phyloP scores from a whole-genome alignment of 2,113 vertebrate species.

The Zingel zingel region DNA sequence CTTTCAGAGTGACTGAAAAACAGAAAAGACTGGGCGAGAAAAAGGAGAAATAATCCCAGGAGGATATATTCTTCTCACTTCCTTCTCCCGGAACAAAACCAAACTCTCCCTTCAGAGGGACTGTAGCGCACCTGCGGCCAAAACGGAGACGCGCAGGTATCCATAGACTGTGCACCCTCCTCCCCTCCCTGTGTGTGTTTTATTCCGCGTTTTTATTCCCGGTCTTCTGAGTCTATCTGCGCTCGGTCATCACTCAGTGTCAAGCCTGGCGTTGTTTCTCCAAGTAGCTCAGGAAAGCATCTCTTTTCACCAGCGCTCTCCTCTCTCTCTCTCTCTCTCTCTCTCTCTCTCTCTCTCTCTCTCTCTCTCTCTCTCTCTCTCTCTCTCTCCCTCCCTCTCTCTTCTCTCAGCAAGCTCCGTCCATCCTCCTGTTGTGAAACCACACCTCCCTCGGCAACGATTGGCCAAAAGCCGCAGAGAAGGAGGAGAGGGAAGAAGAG shows the following conservation, averaged over 20 bases:
- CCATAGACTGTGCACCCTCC: slow-evolving; percentile 33
- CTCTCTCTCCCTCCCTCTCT: slow-evolving; percentile 7
- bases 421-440: slow-evolving; percentile 58
- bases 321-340: slow-evolving; percentile 21
- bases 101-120: slow-evolving; percentile 41
- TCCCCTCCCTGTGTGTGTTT: slow-evolving; percentile 14
- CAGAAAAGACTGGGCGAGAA: neutral
- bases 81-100: slow-evolving; percentile 6
- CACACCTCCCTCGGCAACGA: slow-evolving; percentile 71
- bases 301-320: slow-evolving; percentile 65
- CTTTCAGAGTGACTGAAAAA: neutral
- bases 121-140: slow-evolving; percentile 67
- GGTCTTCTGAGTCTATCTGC: slow-evolving; percentile 47
- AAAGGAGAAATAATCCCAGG: slow-evolving; percentile 42
- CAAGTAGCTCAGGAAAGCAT: slow-evolving; percentile 72
- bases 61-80: slow-evolving; percentile 39
- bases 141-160: slow-evolving; percentile 65
- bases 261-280: slow-evolving; percentile 68
- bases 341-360: slow-evolving; percentile 26
- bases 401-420: slow-evolving; percentile 46
- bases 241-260: slow-evolving; percentile 75
- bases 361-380: slow-evolving; percentile 30
- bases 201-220: slow-evolving; percentile 44
- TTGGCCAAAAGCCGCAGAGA: slow-evolving; percentile 71
- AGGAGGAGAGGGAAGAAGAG: slow-evolving; percentile 33